Conservation (phyloP, 1,140 invertebrate genomes). For the Onthophagus taurus region DNA sequence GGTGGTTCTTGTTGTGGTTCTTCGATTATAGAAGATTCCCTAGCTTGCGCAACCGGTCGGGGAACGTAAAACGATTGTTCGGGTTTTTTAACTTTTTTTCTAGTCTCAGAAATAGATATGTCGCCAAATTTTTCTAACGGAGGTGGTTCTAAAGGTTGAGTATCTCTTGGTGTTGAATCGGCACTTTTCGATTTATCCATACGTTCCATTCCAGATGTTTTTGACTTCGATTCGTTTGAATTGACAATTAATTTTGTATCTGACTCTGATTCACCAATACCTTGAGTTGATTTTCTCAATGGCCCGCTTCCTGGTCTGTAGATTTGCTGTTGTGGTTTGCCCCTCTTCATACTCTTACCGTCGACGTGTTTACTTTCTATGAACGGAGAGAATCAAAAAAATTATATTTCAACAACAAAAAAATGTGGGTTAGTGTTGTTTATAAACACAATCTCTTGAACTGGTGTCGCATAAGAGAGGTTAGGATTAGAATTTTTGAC, state of each 20-base stretch:
- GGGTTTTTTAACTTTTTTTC: constrained; percentile 42
- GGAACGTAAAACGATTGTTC: constrained; percentile 47
- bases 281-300: constrained; percentile 43
- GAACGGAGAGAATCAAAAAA: constrained; percentile 10
- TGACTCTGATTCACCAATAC: constrained; percentile 39
- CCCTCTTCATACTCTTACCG: constrained; percentile 31
- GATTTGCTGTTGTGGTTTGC: constrained; percentile 42
- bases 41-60: constrained; percentile 43
- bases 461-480: constrained; percentile 4
- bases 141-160: constrained; percentile 12
- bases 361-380: constrained; percentile 14
- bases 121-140: constrained; percentile 18
- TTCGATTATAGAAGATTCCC: constrained; percentile 37
- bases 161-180: constrained; percentile 16
- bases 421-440: not conserved
- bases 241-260: constrained; percentile 34
- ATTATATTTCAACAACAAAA: not conserved
- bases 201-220: constrained; percentile 11
- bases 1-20: constrained; percentile 9
- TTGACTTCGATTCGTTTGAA: constrained; percentile 15
- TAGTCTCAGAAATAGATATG: constrained; percentile 34
- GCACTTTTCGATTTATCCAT: constrained; percentile 17
- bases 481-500: constrained; percentile 12
- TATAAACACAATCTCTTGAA: constrained; percentile 12
- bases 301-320: constrained; percentile 55